Conservation (phyloP, 2,797 vertebrate genomes). For the Chrysocyon brachyurus region DNA sequence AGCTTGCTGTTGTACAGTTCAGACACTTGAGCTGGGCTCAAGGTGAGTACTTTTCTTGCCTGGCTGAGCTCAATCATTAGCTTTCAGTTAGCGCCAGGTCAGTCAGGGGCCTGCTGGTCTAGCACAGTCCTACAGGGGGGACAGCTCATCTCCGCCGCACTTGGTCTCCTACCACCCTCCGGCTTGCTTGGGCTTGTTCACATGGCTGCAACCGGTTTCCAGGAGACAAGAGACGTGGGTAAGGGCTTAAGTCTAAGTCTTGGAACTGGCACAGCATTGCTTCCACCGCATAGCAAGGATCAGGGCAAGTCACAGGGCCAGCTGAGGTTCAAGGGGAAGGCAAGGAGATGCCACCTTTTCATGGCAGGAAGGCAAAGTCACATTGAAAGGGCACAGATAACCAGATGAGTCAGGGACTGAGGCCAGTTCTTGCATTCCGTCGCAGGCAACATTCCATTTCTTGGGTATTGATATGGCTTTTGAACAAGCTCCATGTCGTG, state of each 20-base stretch:
- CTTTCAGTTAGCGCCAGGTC: too few relatives aligned
- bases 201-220: too few relatives aligned
- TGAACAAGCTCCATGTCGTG: neutral
- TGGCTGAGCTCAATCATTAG: neutral
- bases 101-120: neutral
- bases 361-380: neutral
- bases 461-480: neutral
- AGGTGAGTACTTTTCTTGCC: neutral
- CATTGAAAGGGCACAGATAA: neutral
- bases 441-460: neutral
- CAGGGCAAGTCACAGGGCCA: neutral
- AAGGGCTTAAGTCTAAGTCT: neutral
- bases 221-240: neutral
- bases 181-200: neutral
- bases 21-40: neutral
- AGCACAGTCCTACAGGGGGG: rapidly evolving
- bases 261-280: neutral
- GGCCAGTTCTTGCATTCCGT: neutral
- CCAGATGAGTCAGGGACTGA: neutral
- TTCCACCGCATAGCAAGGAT: neutral
- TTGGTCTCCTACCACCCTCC: neutral
- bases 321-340: neutral
- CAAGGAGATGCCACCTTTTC: neutral
- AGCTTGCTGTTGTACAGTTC: neutral
- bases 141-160: neutral